phyloP scores from a whole-genome alignment of 2,888 invertebrate species.

The Periphyllus acericola region DNA sequence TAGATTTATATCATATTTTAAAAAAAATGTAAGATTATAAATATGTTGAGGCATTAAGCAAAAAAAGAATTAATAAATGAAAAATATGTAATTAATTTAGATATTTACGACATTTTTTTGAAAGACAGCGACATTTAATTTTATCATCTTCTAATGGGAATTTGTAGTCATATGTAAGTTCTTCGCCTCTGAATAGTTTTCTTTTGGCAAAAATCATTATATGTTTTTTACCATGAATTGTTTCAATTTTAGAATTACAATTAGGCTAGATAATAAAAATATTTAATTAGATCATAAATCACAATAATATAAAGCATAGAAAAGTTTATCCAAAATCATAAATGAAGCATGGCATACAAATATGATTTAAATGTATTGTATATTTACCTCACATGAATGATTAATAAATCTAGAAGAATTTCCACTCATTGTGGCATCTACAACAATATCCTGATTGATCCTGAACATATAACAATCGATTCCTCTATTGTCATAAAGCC shows the following conservation, averaged over 20 bases:
- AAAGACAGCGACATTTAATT: conserved; percentile 94
- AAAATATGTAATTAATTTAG: conserved; percentile 80
- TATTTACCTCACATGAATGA: conserved; percentile 95
- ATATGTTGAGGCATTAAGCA: neutral
- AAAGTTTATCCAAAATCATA: conserved; percentile 14
- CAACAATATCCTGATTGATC: conserved; percentile 92
- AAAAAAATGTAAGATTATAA: neutral
- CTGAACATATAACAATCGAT: conserved; percentile 99
- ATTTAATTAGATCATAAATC: conserved; percentile 19
- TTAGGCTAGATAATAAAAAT: conserved; percentile 80
- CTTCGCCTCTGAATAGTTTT: conserved; percentile 90
- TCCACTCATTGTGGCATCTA: conserved; percentile 97
- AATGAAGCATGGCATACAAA: neutral
- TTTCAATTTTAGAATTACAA: conserved; percentile 95
- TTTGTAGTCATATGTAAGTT: conserved; percentile 97
- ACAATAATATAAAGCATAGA: neutral
- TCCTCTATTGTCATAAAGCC: conserved; percentile 91
- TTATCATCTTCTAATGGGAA: conserved; percentile 97
- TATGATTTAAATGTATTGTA: conserved; percentile 51
- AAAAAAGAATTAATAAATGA: neutral
- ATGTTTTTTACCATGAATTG: conserved; percentile 94
- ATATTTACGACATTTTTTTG: conserved; percentile 93
- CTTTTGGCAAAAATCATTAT: conserved; percentile 94
- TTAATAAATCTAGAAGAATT: conserved; percentile 98
- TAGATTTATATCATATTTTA: neutral